These are phyloP conservation scores for Tragopan temminckii DNA, from an alignment of 2,797 vertebrate genomes.

Conservation along the genomic window DNA sequence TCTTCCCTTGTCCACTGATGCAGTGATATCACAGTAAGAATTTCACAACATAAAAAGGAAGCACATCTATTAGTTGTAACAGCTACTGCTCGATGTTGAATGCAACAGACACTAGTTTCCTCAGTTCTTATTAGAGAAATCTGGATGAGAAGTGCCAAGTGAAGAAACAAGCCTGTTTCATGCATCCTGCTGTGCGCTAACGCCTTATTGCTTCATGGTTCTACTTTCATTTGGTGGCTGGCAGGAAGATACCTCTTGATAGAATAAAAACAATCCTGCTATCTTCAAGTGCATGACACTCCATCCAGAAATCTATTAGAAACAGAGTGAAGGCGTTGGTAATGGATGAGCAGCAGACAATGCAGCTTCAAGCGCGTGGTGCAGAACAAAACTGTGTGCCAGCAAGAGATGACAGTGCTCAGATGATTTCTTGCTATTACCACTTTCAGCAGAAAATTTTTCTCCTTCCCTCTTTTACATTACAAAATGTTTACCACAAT, in stretches of 20 bases:
- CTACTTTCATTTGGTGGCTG: background rate
- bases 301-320: background rate
- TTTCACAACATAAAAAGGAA: background rate
- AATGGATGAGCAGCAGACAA: background rate
- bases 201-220: background rate
- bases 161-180: background rate
- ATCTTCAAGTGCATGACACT: background rate
- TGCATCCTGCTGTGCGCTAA: background rate
- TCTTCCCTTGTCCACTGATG: no score
- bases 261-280: constrained; percentile 8
- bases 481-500: background rate
- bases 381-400: background rate
- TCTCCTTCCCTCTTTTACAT: background rate
- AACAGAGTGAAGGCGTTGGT: background rate
- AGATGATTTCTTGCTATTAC: constrained; percentile 11
- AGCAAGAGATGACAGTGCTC: background rate
- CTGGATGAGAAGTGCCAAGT: background rate
- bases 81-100: background rate
- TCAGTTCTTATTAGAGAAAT: background rate
- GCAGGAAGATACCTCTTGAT: background rate
- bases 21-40: background rate
- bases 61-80: background rate
- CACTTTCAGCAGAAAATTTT: background rate
- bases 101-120: background rate
- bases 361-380: background rate